Percentiles rank a stretch among this genome's conserved stretches.
These are phyloP conservation scores for Rutpela maculata DNA, from an alignment of 2,888 invertebrate genomes.

Conservation along the genomic window DNA sequence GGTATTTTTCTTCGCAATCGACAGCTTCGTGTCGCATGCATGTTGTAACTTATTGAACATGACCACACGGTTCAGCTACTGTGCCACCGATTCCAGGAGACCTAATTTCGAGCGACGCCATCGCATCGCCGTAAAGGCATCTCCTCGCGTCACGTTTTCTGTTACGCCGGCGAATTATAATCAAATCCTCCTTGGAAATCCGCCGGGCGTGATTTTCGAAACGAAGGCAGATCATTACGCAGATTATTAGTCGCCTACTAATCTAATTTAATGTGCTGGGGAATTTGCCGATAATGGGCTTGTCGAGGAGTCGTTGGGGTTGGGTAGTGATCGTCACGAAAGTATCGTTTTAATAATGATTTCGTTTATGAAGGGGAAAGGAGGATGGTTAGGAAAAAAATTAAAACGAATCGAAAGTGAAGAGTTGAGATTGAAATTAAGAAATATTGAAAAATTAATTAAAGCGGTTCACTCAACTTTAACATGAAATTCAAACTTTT, in stretches of 20 bases:
- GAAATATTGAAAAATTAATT: too few relatives aligned
- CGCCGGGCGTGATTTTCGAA: conserved; percentile 1
- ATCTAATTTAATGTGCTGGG: neutral
- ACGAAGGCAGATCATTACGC: conserved; percentile 11
- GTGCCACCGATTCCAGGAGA: conserved; percentile 6
- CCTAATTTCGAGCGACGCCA: conserved; percentile 18
- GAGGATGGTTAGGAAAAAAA: neutral
- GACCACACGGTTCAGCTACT: conserved; percentile 14
- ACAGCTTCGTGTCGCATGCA: conserved; percentile 4
- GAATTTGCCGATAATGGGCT: neutral
- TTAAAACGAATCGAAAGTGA: too few relatives aligned
- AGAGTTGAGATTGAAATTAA: too few relatives aligned
- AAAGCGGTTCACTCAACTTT: too few relatives aligned
- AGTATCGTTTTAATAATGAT: neutral
- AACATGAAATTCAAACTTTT: too few relatives aligned
- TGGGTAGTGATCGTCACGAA: neutral
- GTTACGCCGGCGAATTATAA: conserved; percentile 9
- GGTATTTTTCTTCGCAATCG: neutral
- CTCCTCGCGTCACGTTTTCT: conserved; percentile 10
- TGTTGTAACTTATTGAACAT: conserved; percentile 16
- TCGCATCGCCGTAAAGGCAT: neutral
- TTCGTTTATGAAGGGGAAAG: neutral
- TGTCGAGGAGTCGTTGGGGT: neutral
- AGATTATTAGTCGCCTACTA: conserved; percentile 2
- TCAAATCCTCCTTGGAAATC: conserved; percentile 17